Evolutionary conservation across 1,140 invertebrate species (phyloP), one percentile per base, ranked within the genome.

Genomic region (Pseudoatta argentina): DNA sequence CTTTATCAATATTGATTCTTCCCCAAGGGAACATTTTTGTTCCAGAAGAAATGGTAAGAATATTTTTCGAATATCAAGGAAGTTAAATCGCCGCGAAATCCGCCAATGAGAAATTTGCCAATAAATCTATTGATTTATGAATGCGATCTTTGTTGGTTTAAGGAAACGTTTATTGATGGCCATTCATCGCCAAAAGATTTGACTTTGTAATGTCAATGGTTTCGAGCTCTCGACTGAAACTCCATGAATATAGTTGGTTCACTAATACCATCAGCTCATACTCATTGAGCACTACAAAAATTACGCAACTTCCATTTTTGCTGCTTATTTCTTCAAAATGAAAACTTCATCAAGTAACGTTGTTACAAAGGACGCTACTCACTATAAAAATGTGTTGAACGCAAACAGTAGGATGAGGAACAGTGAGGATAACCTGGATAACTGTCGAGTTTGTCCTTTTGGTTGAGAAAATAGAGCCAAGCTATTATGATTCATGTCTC

Each of bases 151-250:
- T 59, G 34, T 51, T 73, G 51, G 6, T 73, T 63, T 61, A n/a
- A 72, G 24, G 8, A 30, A 59, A 63, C 34, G 24, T 73, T 83
- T 51, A 34, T 82, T 66, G 34, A 71, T 24, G 44, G 12, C 51
- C 44, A 30, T 12, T 21, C 44, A 66, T 63, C 21, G 30, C 3
- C 18, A 21, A 44, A 30, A 67, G 27, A 72, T 82, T 82, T 83
- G 39, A 82, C 67, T 61, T 73, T 72, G 39, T 73, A 72, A 82
- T 59, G 12, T 34, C 34, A 55, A 82, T 48, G 8, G 34, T 73
- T 73, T 73, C 53, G 34, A 71, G 21, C 1, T 81, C 21, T 59
- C 21, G 5, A 44, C 12, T 39, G 5, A 21, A 77, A 21, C 6
- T 59, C 39, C 44, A 34, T 72, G 34, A 82, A 82, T 82, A 72